A percentile compares a stretch with the other conserved stretches of the same genome.
Conservation (phyloP, 2,113 vertebrate species). For the Montifringilla adamsi region DNA sequence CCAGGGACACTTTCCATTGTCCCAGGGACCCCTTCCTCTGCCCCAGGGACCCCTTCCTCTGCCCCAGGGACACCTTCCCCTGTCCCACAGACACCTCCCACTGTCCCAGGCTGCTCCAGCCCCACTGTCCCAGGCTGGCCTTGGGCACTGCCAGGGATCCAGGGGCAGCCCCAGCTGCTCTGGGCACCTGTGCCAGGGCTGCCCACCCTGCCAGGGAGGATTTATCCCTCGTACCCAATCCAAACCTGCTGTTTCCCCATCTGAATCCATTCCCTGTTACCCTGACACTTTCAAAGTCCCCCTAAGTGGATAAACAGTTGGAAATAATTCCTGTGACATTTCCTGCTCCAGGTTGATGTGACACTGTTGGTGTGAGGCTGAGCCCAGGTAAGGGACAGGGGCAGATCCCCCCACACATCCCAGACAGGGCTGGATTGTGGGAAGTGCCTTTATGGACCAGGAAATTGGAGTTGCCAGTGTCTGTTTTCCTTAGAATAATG, state of each 20-base stretch:
- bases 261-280: not conserved
- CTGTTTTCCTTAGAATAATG: not conserved
- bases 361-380: rapidly evolving
- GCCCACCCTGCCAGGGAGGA: not conserved
- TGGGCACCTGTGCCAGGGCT: not conserved
- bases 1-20: not conserved
- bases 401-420: rapidly evolving
- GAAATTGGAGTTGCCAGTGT: not conserved
- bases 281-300: rapidly evolving
- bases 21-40: not conserved
- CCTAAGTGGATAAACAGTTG: not conserved
- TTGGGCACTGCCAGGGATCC: not conserved
- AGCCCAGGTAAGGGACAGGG: not conserved
- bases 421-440: not conserved
- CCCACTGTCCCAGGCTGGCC: not conserved
- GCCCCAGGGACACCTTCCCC: not conserved
- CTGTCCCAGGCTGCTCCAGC: not conserved
- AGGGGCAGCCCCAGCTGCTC: not conserved
- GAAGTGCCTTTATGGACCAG: not conserved
- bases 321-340: rapidly evolving
- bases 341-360: not conserved
- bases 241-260: not conserved
- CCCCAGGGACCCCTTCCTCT: not conserved
- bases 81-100: not conserved
- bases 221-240: not conserved